A percentile compares a stretch with the other conserved stretches of the same genome.
Evolutionary conservation across 2,113 vertebrate genomes (phyloP).

Genomic region (Calidris pygmaea): DNA sequence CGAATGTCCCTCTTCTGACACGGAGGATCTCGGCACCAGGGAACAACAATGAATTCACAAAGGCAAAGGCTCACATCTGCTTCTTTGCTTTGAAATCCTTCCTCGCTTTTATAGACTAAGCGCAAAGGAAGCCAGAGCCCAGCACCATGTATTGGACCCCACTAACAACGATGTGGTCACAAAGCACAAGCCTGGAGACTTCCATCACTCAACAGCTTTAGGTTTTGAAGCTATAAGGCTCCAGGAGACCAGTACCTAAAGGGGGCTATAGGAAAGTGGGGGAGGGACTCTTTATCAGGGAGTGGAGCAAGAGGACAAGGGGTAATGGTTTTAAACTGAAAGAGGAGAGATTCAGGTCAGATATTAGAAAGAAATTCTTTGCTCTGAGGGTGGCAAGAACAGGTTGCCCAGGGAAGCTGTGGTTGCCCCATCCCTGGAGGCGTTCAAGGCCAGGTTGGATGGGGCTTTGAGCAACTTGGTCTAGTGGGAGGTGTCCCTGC

Average conservation of each 20-base stretch:
- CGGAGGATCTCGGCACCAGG: background rate
- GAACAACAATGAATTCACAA: background rate
- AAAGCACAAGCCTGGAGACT: background rate
- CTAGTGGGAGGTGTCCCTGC: background rate
- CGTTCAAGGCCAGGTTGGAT: background rate
- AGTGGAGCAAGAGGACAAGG: background rate
- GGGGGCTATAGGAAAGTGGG: background rate
- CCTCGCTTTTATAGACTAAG: background rate
- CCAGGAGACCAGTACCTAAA: background rate
- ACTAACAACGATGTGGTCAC: background rate
- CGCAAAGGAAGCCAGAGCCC: background rate
- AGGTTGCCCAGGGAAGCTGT: background rate
- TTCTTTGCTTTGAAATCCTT: background rate
- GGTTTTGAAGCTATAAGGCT: background rate
- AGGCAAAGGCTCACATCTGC: background rate
- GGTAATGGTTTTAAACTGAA: background rate
- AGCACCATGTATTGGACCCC: accelerated
- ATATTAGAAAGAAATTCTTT: background rate
- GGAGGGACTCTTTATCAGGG: background rate
- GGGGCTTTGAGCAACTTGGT: background rate
- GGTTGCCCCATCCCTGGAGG: background rate
- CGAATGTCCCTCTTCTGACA: background rate
- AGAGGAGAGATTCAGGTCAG: background rate
- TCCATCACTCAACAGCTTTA: background rate
- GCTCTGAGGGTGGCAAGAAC: background rate